Evolutionary conservation across 1,140 invertebrate species (phyloP).

Genomic region (Orius insidiosus): DNA sequence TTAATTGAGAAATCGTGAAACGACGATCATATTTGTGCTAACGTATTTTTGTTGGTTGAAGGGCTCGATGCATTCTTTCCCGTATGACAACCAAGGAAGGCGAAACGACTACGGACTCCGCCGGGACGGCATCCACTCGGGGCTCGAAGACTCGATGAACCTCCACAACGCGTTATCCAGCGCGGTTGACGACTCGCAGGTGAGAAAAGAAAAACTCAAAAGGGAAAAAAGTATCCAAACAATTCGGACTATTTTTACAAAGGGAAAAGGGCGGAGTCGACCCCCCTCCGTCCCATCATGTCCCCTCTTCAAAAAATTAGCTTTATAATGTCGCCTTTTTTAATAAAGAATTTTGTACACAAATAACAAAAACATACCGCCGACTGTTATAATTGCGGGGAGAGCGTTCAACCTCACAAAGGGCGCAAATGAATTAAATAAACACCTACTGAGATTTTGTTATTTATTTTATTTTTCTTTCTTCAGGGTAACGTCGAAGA

Average conservation of each 20-base stretch:
- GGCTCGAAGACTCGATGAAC: slow-evolving; percentile 32
- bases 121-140: slow-evolving; percentile 26
- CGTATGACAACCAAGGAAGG: slow-evolving; percentile 31
- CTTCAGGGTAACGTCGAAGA: slow-evolving; percentile 68
- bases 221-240: too few species aligned
- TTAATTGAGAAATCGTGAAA: too few species aligned
- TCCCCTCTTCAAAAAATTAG: background rate
- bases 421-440: background rate
- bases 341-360: background rate
- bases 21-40: too few species aligned
- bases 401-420: background rate
- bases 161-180: slow-evolving; percentile 28
- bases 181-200: slow-evolving; percentile 51
- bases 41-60: too few species aligned
- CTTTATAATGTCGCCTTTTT: background rate
- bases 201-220: too few species aligned
- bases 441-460: background rate
- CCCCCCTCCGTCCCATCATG: background rate
- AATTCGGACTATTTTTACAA: too few species aligned
- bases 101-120: slow-evolving; percentile 33
- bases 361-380: background rate
- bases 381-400: background rate
- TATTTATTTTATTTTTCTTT: slow-evolving; percentile 21
- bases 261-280: too few species aligned
- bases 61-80: slow-evolving; percentile 39